Percentiles rank a stretch among this genome's conserved stretches.
Evolutionary conservation across 2,888 invertebrate species (phyloP).

Genomic region (Timema cristinae): DNA sequence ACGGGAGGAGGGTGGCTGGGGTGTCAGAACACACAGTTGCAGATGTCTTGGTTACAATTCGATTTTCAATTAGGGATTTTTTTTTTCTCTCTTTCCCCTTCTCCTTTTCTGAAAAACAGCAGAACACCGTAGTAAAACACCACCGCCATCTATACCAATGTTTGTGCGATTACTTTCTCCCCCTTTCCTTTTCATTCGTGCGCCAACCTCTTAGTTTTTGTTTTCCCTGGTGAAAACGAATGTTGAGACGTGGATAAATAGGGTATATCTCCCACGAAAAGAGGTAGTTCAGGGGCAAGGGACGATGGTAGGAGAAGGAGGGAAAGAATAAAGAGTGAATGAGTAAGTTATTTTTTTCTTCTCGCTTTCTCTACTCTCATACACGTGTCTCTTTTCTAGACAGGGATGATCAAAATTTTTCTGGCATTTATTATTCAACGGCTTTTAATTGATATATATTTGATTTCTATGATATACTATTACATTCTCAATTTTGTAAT

Average conservation of each 20-base stretch:
- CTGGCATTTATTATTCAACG: no score
- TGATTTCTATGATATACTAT: no score
- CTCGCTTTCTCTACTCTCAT: neutral
- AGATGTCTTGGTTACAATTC: conserved; percentile 19
- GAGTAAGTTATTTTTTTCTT: conserved; percentile 14
- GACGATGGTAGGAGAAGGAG: neutral
- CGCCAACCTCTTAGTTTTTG: neutral
- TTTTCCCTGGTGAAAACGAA: conserved; percentile 23
- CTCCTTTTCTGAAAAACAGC: neutral
- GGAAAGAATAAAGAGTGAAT: neutral
- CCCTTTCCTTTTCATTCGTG: conserved; percentile 11
- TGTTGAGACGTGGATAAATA: conserved; percentile 25
- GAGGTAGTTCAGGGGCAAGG: neutral
- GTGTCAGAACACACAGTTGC: conserved; percentile 9
- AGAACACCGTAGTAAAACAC: neutral
- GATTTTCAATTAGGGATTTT: conserved; percentile 24
- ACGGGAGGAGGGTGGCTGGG: neutral
- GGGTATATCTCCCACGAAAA: conserved; percentile 19
- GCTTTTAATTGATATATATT: no score
- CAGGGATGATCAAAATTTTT: neutral
- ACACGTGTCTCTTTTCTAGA: neutral
- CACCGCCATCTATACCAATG: conserved; percentile 10
- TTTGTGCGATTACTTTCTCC: conserved; percentile 16
- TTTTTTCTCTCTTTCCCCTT: neutral
- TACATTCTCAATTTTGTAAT: no score